Evolutionary conservation across 2,797 vertebrate species (phyloP), one percentile per base, ranked within the genome.

Genomic region (Lophotriccus pileatus): DNA sequence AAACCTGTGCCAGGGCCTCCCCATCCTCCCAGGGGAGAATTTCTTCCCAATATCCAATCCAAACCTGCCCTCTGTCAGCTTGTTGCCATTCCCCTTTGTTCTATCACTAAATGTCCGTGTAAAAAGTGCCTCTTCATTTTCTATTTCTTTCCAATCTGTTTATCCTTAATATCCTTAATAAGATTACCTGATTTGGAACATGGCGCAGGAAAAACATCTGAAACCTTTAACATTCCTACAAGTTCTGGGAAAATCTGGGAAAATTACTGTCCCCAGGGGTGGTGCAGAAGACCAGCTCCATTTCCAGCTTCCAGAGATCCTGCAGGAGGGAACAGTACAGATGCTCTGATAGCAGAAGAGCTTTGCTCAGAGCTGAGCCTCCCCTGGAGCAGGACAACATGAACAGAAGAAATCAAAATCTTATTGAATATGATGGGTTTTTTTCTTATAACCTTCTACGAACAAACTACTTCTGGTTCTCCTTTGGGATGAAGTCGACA

Each of bases 321-420:
- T 47, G 6, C 0, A 1, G 0, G 5, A 34, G 73, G n/a, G 70
- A 81, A 28, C 0, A 0, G 21, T 53, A 9, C 0, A 1, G 59
- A 9, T 21, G 7, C 14, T 52, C 36, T 59, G 68, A 46, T 1
- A 88, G 22, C 41, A 63, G 55, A 83, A 56, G 24, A 75, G 14
- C 46, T 72, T 37, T 81, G 41, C 13, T 39, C 27, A 37, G 41
- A 63, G 22, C 34, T 87, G 39, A 84, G 19, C 30, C 50, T 17
- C 68, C 34, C 66, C 66, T 43, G 18, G 11, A 81, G 70, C 14
- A 62, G 39, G 15, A 23, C 16, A 60, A 25, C 13, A 25, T 19
- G 49, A 75, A n/a, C 17, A n/a, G 28, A 60, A 86, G 6, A n/a
- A 13, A 6, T 19, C 49, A 58, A 84, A 84, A 53, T 46, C 27